Conservation (phyloP, 2,113 vertebrate genomes). For the Mola mola region DNA sequence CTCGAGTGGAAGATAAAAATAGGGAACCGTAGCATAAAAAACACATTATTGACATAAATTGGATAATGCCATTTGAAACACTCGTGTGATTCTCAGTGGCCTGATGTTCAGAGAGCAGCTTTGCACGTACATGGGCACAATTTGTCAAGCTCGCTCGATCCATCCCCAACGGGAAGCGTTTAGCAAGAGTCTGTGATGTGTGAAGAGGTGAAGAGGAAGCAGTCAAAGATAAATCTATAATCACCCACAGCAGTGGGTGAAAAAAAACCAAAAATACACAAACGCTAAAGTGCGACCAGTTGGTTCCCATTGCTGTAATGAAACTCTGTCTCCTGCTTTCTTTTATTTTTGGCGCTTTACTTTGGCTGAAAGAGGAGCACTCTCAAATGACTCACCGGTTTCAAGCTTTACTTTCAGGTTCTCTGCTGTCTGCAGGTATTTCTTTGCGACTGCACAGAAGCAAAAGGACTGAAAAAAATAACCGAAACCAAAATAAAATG, state of each 20-base stretch:
- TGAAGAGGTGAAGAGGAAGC: slow-evolving; percentile 63
- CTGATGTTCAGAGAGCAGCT: slow-evolving; percentile 27
- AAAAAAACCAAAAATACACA: no score
- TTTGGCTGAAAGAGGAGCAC: no score
- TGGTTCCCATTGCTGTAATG: slow-evolving; percentile 40
- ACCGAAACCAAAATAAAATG: no score
- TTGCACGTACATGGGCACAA: slow-evolving; percentile 36
- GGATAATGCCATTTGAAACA: slow-evolving; percentile 18
- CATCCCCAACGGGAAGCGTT: slow-evolving; percentile 58
- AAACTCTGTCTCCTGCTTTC: slow-evolving; percentile 43
- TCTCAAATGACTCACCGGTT: no score
- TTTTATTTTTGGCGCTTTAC: slow-evolving; percentile 33
- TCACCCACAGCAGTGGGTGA: slow-evolving; percentile 58
- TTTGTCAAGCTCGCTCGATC: slow-evolving; percentile 44
- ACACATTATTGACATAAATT: slow-evolving; percentile 42
- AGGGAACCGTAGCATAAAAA: no score
- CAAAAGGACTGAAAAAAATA: no score
- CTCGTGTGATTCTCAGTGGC: slow-evolving; percentile 9
- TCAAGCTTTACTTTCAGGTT: no score
- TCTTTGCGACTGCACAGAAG: no score
- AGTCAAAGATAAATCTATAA: slow-evolving; percentile 67
- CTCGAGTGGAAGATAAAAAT: no score
- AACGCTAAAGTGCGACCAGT: slow-evolving; percentile 43
- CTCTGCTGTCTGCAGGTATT: no score
- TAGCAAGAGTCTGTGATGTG: slow-evolving; percentile 60